phyloP scores from a whole-genome alignment of 2,113 vertebrate genomes.

The Microcebus griseorufus region DNA sequence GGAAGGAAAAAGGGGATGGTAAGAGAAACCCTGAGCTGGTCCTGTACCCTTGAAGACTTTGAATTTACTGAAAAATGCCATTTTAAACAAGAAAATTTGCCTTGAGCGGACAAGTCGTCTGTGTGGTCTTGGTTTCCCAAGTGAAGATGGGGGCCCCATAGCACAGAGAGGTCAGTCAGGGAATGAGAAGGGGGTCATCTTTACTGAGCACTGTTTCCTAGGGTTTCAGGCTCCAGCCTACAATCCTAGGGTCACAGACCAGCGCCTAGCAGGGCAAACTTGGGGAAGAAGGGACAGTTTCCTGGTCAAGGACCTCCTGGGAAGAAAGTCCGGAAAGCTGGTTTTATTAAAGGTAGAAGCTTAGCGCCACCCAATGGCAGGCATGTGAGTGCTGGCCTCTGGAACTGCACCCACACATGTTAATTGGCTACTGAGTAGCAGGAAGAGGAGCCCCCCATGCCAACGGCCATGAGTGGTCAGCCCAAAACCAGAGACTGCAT shows the following conservation, averaged over 20 bases:
- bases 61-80: background rate
- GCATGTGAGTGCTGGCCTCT: background rate
- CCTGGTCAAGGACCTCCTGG: background rate
- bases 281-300: background rate
- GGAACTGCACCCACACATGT: background rate
- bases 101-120: background rate
- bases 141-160: background rate
- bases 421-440: too few species aligned
- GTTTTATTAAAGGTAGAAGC: background rate
- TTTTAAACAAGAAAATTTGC: background rate
- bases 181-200: background rate
- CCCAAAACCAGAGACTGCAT: background rate
- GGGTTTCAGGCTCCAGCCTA: background rate
- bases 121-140: background rate
- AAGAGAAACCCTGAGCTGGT: background rate
- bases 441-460: background rate
- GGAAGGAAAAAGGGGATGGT: background rate
- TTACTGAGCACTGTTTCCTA: background rate
- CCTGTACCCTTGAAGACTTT: background rate
- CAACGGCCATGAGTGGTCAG: background rate
- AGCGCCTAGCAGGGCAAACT: background rate
- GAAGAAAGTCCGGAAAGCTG: background rate
- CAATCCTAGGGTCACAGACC: background rate
- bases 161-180: background rate
- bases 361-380: slow-evolving; percentile 43